Evolutionary conservation across 2,113 vertebrate species (phyloP).

Genomic region (human): GRCh38 chrX:120352501-120353000

Average conservation of each 20-base stretch:
- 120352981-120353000: background rate
- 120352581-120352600: background rate
- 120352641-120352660: background rate
- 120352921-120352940: slow-evolving; percentile 37
- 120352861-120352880: slow-evolving; percentile 20
- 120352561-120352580: background rate
- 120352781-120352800: background rate
- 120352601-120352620: background rate
- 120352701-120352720: slow-evolving; percentile 19
- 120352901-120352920: background rate
- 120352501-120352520: background rate
- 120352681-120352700: background rate
- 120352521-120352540: background rate
- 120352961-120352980: background rate
- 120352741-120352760: slow-evolving; percentile 34
- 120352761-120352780: slow-evolving; percentile 3
- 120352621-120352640: background rate
- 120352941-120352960: slow-evolving; percentile 30
- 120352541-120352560: background rate
- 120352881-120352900: background rate
- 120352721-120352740: background rate
- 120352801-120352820: slow-evolving; percentile 2
- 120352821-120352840: background rate
- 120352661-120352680: background rate
- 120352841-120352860: background rate